Evolutionary conservation across 1,140 invertebrate genomes (phyloP), one percentile per base, ranked within the genome.

Genomic region (Holotrichia oblita): DNA sequence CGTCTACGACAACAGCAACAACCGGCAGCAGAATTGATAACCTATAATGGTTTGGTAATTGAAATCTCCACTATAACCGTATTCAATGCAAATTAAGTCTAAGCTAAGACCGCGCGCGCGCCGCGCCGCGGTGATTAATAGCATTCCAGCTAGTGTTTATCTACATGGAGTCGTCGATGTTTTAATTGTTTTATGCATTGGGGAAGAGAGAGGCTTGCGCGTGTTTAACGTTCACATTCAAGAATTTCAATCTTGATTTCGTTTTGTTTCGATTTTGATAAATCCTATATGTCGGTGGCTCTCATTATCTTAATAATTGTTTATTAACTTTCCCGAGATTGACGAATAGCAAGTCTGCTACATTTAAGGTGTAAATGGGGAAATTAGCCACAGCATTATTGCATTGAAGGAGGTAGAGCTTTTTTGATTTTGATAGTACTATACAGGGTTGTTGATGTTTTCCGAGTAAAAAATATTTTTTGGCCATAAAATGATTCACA

Each of bases 61-160:
- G 61, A 69, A 69, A 69, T 69, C 61, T 69, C 61, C 61, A 69
- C 61, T 69, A 69, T 24, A 69, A 69, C 20, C 61, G 61, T 69
- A 69, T 69, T 69, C 61, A 69, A 69, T 69, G 61, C 61, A 69
- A 69, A 69, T 69, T 69, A 34, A 69, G 61, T 69, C 61, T 69
- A 69, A 69, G 61, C 61, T 27, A 69, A 69, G 61, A 27, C 22
- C 61, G n/a, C 44, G 44, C 27, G 61, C 61, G 20, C 27, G 9
- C 22, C 10, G 17, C 61, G 20, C 27, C 22, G 61, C 22, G 9
- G 61, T 69, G 61, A 69, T 69, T 69, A 69, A 69, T 69, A 22
- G 61, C 61, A 69, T 69, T 69, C 61, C 61, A 69, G 61, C 61
- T 69, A 69, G 61, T 69, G 61, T 69, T 69, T 69, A 69, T 69